Conservation (phyloP, 2,888 invertebrate genomes). For the Plutella xylostella region DNA sequence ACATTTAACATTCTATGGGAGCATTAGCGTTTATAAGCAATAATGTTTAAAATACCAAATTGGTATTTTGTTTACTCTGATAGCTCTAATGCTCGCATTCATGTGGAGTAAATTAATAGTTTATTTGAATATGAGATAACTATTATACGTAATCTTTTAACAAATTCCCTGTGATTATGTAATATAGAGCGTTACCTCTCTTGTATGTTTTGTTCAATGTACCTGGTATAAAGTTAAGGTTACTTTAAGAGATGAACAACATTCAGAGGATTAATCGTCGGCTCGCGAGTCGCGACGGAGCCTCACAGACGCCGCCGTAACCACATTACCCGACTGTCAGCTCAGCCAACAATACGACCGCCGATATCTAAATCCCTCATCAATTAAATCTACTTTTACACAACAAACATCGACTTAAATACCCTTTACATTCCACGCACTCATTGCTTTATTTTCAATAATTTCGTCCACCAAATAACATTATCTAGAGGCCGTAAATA, state of each 20-base stretch:
- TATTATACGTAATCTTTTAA: no score
- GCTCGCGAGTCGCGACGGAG: slow-evolving; percentile 30
- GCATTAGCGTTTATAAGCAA: slow-evolving; percentile 41
- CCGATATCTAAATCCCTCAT: slow-evolving; percentile 28
- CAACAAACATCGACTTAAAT: neutral
- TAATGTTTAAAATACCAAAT: slow-evolving; percentile 19
- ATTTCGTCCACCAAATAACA: slow-evolving; percentile 50
- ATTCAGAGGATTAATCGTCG: slow-evolving; percentile 28
- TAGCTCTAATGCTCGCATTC: neutral
- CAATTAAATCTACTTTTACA: slow-evolving; percentile 7
- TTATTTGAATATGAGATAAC: no score
- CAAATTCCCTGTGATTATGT: no score
- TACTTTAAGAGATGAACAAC: slow-evolving; percentile 16
- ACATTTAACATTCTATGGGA: slow-evolving; percentile 47
- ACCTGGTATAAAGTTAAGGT: no score
- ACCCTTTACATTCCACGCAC: neutral
- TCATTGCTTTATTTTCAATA: slow-evolving; percentile 39
- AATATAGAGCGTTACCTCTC: no score
- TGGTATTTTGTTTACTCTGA: neutral
- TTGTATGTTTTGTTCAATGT: no score
- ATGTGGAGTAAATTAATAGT: no score
- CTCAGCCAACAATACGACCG: slow-evolving; percentile 35
- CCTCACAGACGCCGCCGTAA: slow-evolving; percentile 51
- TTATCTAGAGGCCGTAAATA: slow-evolving; percentile 65
- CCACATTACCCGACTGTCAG: slow-evolving; percentile 48